Conservation (phyloP, 2,113 vertebrate species). For the Ophthalmolycus amberensis region DNA sequence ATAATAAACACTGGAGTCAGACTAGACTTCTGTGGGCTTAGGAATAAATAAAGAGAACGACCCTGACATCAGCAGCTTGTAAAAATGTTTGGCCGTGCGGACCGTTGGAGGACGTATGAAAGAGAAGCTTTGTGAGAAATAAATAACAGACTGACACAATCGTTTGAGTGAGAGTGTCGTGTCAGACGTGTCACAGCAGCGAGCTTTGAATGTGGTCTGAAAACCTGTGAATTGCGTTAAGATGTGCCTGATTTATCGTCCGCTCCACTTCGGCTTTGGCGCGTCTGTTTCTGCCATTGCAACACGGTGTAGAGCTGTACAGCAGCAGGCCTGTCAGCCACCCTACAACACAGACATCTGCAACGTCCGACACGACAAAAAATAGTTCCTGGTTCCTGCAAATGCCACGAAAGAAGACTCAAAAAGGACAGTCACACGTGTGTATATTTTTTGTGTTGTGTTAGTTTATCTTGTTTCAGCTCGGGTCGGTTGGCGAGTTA, state of each 20-base stretch:
- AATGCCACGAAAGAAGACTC: conserved; percentile 14
- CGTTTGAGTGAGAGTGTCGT: conserved; percentile 49
- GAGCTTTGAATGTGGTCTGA: conserved; percentile 12
- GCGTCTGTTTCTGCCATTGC: conserved; percentile 35
- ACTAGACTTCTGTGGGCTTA: conserved; percentile 63
- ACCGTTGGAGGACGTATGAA: conserved; percentile 50
- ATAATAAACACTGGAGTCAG: conserved; percentile 71
- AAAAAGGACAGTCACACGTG: conserved; percentile 14
- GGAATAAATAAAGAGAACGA: conserved; percentile 76
- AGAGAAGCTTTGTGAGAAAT: conserved; percentile 69
- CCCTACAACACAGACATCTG: conserved; percentile 19
- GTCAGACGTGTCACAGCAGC: conserved; percentile 52
- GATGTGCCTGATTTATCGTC: conserved; percentile 33
- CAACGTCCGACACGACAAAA: conserved; percentile 14
- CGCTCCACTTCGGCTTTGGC: conserved; percentile 41
- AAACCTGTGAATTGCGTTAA: conserved; percentile 23
- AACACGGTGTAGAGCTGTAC: conserved; percentile 7
- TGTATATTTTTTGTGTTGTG: conserved; percentile 3
- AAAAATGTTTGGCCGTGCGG: conserved; percentile 63
- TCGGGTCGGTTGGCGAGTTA: conserved; percentile 53
- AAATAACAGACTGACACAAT: conserved; percentile 64
- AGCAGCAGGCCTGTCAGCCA: not conserved
- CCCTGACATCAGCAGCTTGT: conserved; percentile 72
- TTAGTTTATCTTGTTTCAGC: conserved; percentile 18
- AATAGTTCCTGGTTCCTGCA: not conserved